These are phyloP conservation scores for Sesia bembeciformis DNA, from an alignment of 2,888 invertebrate species.

Conservation along the genomic window DNA sequence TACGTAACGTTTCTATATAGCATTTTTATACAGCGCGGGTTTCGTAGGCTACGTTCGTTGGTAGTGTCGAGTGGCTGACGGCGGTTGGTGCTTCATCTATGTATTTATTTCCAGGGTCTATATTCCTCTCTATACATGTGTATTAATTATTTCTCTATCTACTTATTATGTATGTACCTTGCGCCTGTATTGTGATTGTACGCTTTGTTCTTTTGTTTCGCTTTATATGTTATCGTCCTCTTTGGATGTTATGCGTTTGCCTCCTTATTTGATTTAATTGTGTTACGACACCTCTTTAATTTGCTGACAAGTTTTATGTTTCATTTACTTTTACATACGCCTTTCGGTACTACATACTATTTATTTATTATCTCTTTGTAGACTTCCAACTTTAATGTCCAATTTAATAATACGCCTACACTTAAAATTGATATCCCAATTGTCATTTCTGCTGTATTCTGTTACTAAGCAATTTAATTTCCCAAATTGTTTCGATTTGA, in stretches of 20 bases:
- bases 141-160: conserved; percentile 46
- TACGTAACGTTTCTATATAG: not conserved
- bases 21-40: conserved; percentile 13
- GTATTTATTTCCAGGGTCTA: conserved; percentile 46
- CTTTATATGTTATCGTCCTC: conserved; percentile 6
- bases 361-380: not conserved
- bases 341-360: not conserved
- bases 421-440: no score
- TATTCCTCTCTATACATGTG: conserved; percentile 46
- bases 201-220: conserved; percentile 21
- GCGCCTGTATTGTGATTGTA: conserved; percentile 59
- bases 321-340: no score
- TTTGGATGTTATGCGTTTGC: conserved; percentile 2
- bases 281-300: not conserved
- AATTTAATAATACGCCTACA: no score
- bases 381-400: no score
- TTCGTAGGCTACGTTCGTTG: conserved; percentile 36
- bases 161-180: conserved; percentile 38
- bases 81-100: conserved; percentile 73
- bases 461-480: no score
- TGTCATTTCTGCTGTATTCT: no score
- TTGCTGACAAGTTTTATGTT: no score
- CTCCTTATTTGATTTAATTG: conserved; percentile 1
- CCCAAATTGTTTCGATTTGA: no score
- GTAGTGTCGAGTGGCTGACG: conserved; percentile 46